Conservation (phyloP, 2,113 vertebrate species). For the Uropsilus gracilis region DNA sequence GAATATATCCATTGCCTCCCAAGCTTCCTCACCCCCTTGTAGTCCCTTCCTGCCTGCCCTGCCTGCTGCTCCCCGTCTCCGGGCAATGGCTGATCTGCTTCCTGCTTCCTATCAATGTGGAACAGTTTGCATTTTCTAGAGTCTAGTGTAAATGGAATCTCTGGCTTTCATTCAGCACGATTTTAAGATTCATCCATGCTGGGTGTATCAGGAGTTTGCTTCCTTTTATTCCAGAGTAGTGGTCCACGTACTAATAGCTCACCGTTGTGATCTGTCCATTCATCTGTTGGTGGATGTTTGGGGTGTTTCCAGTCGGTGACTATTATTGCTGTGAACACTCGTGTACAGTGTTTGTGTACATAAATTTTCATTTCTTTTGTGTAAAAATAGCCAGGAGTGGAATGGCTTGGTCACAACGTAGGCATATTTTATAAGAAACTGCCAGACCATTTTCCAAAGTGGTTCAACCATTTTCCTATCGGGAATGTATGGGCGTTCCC, state of each 20-base stretch:
- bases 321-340: not conserved
- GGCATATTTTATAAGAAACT: not conserved
- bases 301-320: not conserved
- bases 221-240: not conserved
- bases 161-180: not conserved
- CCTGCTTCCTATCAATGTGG: conserved; percentile 7
- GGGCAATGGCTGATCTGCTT: conserved; percentile 10
- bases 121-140: conserved; percentile 33
- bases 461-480: not conserved
- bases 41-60: not conserved
- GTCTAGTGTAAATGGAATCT: conserved; percentile 1
- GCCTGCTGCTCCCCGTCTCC: not conserved
- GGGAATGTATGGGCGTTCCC: not conserved
- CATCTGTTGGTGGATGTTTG: not conserved
- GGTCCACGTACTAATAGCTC: not conserved
- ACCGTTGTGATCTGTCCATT: not conserved
- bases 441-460: conserved; percentile 10
- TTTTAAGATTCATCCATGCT: not conserved
- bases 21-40: not conserved
- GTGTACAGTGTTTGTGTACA: not conserved
- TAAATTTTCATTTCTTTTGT: not conserved
- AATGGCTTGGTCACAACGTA: not conserved
- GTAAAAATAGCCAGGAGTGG: not conserved
- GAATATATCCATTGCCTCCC: not conserved
- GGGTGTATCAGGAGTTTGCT: not conserved